Percentiles rank a stretch among this genome's conserved stretches.
phyloP scores from a whole-genome alignment of 35 echinoderm and acorn worm species.

The Lytechinus variegatus region DNA sequence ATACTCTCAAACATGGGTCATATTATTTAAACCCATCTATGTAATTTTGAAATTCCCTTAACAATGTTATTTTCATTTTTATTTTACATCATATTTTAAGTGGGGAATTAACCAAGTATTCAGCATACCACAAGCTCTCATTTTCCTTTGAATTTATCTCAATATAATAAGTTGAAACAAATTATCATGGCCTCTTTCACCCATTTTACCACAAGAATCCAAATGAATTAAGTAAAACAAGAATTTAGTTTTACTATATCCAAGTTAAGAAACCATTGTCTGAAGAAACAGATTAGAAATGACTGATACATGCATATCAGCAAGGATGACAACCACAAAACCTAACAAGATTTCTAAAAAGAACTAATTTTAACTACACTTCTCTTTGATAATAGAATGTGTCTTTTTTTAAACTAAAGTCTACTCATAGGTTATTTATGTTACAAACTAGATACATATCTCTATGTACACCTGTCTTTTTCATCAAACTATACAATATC shows the following conservation, averaged over 20 bases:
- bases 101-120: no score
- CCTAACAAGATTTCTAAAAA: neutral
- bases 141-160: neutral
- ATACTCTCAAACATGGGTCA: no score
- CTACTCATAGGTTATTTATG: neutral
- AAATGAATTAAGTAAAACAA: no score
- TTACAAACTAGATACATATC: slow-evolving; percentile 36
- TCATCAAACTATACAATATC: neutral
- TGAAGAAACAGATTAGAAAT: neutral
- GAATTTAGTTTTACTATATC: neutral
- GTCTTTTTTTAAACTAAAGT: neutral
- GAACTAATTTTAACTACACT: neutral
- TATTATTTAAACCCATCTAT: no score
- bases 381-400: neutral
- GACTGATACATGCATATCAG: neutral
- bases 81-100: no score
- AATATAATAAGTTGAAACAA: neutral
- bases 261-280: neutral
- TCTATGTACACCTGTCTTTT: slow-evolving; percentile 11
- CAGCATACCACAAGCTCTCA: no score
- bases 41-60: no score
- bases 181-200: neutral
- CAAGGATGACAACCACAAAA: neutral
- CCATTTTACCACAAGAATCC: neutral
- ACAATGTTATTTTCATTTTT: no score